Conservation (phyloP, 2,888 invertebrate genomes). For the Archaeoteleia sp. region DNA sequence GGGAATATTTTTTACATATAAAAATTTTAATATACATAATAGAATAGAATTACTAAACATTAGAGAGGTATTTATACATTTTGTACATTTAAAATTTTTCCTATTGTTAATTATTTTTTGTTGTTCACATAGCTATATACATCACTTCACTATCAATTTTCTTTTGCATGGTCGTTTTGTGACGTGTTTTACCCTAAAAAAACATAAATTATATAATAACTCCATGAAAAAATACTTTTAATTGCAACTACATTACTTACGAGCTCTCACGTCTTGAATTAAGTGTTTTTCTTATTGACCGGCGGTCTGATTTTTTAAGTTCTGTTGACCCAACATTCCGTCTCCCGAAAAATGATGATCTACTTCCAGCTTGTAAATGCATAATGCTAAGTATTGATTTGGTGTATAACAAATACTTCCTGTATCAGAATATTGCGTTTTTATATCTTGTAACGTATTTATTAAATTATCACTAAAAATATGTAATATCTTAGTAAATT, state of each 20-base stretch:
- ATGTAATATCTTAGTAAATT: conserved; percentile 3
- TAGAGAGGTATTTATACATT: too few relatives aligned
- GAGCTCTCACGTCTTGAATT: not conserved
- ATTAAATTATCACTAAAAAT: conserved; percentile 68
- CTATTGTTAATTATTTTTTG: too few relatives aligned
- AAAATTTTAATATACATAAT: too few relatives aligned
- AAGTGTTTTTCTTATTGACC: not conserved
- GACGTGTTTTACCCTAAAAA: too few relatives aligned
- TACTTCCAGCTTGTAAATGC: conserved; percentile 83
- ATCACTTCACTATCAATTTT: too few relatives aligned
- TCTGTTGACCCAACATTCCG: conserved; percentile 75
- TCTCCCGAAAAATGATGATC: conserved; percentile 85
- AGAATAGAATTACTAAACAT: too few relatives aligned
- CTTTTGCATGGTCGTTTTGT: too few relatives aligned
- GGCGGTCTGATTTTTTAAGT: conserved; percentile 6
- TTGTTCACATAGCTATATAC: too few relatives aligned
- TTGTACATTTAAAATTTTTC: too few relatives aligned
- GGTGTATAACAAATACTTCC: conserved; percentile 55
- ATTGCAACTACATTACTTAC: not conserved
- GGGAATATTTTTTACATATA: too few relatives aligned
- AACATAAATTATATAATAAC: too few relatives aligned
- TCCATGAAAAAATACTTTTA: too few relatives aligned
- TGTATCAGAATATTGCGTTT: conserved; percentile 50
- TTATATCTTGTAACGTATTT: conserved; percentile 58
- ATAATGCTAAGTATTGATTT: conserved; percentile 79